phyloP scores from a whole-genome alignment of 2,113 vertebrate species.

The Heloderma charlesbogerti region DNA sequence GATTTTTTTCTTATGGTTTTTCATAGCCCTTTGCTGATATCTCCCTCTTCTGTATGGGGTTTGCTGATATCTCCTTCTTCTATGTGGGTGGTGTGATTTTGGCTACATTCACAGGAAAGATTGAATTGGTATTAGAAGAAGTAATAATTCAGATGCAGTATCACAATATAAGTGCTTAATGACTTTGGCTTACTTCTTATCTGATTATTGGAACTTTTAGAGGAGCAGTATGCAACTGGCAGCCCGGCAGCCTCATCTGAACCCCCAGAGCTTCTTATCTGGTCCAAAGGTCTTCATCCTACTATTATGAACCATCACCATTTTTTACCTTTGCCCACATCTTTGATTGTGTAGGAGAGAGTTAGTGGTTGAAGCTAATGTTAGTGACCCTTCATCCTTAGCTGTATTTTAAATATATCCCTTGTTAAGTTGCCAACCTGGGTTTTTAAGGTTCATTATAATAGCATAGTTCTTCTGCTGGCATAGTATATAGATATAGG shows the following conservation, averaged over 20 bases:
- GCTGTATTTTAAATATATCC: neutral
- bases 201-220: neutral
- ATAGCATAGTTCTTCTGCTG: too few species aligned
- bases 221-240: neutral
- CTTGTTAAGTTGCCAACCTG: too few species aligned
- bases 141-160: neutral
- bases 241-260: neutral
- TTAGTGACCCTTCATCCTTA: slow-evolving; percentile 35
- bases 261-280: neutral
- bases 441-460: too few species aligned
- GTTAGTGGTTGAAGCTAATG: neutral
- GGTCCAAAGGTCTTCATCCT: neutral
- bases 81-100: too few species aligned
- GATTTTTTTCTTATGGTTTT: too few species aligned
- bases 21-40: too few species aligned
- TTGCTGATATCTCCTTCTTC: too few species aligned
- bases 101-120: too few species aligned
- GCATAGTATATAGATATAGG: too few species aligned
- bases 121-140: neutral
- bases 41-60: too few species aligned
- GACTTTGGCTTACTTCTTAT: neutral
- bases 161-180: neutral
- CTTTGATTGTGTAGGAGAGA: neutral
- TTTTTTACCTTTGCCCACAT: neutral
- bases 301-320: neutral